A percentile compares a stretch with the other conserved stretches of the same genome.
Evolutionary conservation across 2,797 vertebrate genomes (phyloP).

Genomic region (Pangasius krempfi): DNA sequence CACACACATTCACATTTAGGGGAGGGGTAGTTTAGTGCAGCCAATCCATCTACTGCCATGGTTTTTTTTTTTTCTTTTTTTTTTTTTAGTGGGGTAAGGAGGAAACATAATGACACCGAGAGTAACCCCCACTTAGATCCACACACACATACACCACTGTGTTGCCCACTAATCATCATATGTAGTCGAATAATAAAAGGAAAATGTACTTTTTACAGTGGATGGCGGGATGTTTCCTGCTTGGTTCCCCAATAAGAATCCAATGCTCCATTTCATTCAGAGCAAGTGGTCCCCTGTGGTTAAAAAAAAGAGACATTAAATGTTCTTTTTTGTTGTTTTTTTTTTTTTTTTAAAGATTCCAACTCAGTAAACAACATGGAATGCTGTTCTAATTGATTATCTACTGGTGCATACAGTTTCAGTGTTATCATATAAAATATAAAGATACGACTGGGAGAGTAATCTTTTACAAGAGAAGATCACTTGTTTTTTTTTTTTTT

Average conservation of each 20-base stretch:
- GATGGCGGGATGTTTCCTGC: constrained; percentile 95
- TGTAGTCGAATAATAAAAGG: background rate
- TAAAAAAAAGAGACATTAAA: constrained; percentile 2
- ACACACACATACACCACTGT: background rate
- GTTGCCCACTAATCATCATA: background rate
- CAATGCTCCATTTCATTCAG: constrained; percentile 92
- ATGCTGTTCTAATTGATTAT: background rate
- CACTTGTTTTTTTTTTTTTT: background rate
- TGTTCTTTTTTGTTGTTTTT: too few relatives aligned
- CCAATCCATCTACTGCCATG: too few relatives aligned
- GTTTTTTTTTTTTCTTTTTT: background rate
- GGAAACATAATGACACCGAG: background rate
- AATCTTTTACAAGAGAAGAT: background rate
- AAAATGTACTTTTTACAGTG: constrained; percentile 93
- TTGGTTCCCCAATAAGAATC: constrained; percentile 98
- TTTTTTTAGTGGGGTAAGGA: background rate
- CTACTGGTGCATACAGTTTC: background rate
- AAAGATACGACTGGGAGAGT: background rate
- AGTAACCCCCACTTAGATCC: background rate
- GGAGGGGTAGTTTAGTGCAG: background rate
- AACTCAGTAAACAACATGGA: background rate
- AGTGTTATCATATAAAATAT: background rate
- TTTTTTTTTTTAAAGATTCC: too few relatives aligned
- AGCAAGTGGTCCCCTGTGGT: constrained; percentile 80
- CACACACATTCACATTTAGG: background rate